A percentile compares a stretch with the other conserved stretches of the same genome.
Evolutionary conservation across 2,113 vertebrate species (phyloP).

Genomic region (Plestiodon gilberti): DNA sequence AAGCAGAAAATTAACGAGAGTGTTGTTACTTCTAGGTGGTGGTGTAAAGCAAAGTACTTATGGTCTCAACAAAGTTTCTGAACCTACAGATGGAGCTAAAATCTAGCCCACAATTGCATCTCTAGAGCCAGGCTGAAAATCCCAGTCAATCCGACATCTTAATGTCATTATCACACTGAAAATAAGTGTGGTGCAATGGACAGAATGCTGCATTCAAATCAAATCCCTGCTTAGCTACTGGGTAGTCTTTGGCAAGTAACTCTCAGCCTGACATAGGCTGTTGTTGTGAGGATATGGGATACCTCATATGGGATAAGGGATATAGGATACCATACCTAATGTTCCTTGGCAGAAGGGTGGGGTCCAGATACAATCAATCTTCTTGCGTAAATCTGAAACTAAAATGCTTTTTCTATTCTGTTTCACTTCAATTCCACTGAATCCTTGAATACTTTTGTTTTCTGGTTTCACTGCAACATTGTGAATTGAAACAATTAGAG

Average conservation of each 20-base stretch:
- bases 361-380: not conserved
- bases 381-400: not conserved
- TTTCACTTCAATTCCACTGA: not conserved
- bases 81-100: not conserved
- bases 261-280: not conserved
- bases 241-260: not conserved
- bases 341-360: not conserved
- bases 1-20: not conserved
- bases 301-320: not conserved
- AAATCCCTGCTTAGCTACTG: not conserved
- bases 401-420: not conserved
- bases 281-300: not conserved
- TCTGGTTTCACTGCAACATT: not conserved
- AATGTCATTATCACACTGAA: not conserved
- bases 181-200: not conserved
- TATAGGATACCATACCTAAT: not conserved
- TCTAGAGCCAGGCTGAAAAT: not conserved
- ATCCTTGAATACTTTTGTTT: not conserved
- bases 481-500: not conserved
- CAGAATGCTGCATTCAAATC: not conserved
- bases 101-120: not conserved
- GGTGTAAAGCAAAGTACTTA: not conserved
- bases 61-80: not conserved
- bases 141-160: not conserved
- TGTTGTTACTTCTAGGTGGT: not conserved